Conservation (phyloP, 2,113 vertebrate genomes). For the Ceyx melanurus region DNA sequence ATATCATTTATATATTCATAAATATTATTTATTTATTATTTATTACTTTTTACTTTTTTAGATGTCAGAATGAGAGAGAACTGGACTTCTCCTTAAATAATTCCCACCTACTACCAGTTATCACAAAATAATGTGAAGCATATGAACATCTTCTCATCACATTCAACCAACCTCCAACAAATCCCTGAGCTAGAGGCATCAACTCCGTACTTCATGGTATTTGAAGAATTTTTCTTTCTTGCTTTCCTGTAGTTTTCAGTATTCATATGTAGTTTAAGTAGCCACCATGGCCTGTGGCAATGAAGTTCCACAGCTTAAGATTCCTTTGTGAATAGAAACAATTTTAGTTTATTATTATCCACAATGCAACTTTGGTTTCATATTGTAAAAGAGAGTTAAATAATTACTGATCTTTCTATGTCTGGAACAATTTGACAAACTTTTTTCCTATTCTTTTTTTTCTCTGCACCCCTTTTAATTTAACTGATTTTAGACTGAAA, state of each 20-base stretch:
- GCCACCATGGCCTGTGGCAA: not conserved
- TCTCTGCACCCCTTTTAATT: not conserved
- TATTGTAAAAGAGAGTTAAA: not conserved
- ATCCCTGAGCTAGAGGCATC: accelerated
- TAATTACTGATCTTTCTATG: not conserved
- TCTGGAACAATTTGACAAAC: not conserved
- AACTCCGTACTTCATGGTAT: not conserved
- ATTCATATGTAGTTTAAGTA: not conserved
- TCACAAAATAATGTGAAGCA: not conserved
- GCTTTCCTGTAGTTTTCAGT: not conserved
- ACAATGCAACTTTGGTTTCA: not conserved
- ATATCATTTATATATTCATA: too few species aligned
- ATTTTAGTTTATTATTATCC: not conserved
- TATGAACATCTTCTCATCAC: not conserved
- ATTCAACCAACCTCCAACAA: not conserved
- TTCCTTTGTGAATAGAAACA: not conserved
- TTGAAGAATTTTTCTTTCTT: not conserved
- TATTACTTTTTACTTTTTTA: not conserved
- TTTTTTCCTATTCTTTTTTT: not conserved
- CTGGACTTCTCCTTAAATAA: not conserved
- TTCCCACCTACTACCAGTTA: not conserved
- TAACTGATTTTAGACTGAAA: not conserved
- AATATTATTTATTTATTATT: too few species aligned
- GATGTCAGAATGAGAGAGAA: not conserved
- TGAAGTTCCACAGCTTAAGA: not conserved